Base-by-base conservation (phyloP, 2,888 invertebrate genomes). In the Cyrtodaria siliqua region DNA sequence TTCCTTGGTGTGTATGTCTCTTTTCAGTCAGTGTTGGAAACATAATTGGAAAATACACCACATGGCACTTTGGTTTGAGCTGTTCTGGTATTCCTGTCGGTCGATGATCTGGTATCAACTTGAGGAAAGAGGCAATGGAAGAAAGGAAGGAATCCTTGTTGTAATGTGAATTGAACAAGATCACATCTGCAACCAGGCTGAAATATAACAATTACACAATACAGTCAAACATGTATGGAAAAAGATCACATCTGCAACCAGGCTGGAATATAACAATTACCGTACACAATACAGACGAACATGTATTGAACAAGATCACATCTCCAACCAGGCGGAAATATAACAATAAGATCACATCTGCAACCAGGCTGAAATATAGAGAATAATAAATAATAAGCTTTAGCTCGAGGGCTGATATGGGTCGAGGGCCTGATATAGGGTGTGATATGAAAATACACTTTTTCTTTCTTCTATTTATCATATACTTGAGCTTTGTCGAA, bases 201-300 rank as follows among this genome's bases (percentile, higher is more conserved):
- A 61, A 92, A 84, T 16, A 38, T 23, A n/a, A n/a, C n/a, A n/a
- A n/a, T n/a, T n/a, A n/a, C n/a, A n/a, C n/a, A n/a, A n/a, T n/a
- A n/a, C n/a, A n/a, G n/a, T n/a, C n/a, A n/a, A 96, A 44, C 94
- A 89, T 0, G 96, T 96, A 91, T 96, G 96, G 91, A 96, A 96
- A 4, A 96, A 89, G 6, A 96, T 92, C 33, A 93, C 89, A 91
- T 96, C 96, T 4, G 96, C 96, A 16, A 95, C 95, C 83, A 96
- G 90, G 90, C 96, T 96, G 89, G 60, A 92, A 84, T 16, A 38
- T 23, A n/a, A n/a, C n/a, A n/a, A n/a, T n/a, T n/a, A n/a, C n/a
- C n/a, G n/a, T n/a, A n/a, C n/a, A n/a, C n/a, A n/a, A n/a, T n/a
- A n/a, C n/a, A n/a, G n/a, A n/a, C n/a, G n/a, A 96, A 44, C 94